Evolutionary conservation across 2,113 vertebrate genomes (phyloP).

Genomic region (Dissostichus mawsoni): DNA sequence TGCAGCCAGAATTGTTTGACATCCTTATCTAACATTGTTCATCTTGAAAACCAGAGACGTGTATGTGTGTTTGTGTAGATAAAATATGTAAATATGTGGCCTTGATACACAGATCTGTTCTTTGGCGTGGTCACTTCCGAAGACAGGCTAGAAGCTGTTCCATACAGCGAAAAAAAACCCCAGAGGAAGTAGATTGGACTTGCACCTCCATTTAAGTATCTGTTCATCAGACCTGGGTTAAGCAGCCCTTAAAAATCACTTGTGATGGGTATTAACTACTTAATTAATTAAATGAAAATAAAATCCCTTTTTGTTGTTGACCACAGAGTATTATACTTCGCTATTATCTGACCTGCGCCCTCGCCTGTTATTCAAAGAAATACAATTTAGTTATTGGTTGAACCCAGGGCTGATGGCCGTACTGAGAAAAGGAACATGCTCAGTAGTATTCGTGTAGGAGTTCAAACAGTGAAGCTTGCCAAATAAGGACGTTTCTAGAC

Average conservation of each 20-base stretch:
- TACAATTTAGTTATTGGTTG: constrained; percentile 6
- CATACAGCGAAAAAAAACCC: constrained; percentile 16
- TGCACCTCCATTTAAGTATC: constrained; percentile 35
- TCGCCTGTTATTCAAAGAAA: constrained; percentile 5
- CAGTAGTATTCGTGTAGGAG: constrained; percentile 73
- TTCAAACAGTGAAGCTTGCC: constrained; percentile 73
- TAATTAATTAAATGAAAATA: neutral
- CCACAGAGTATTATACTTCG: neutral
- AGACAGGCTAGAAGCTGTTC: constrained; percentile 51
- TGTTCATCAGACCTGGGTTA: constrained; percentile 60
- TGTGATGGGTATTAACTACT: neutral
- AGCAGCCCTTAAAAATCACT: constrained; percentile 28
- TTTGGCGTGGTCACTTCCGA: constrained; percentile 79
- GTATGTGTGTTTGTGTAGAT: constrained; percentile 34
- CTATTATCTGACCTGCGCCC: neutral
- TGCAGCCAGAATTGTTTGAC: constrained; percentile 24
- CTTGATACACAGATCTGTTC: constrained; percentile 70
- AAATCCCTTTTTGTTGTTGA: constrained; percentile 17
- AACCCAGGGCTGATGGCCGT: constrained; percentile 58
- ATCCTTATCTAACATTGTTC: constrained; percentile 46
- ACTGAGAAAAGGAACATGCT: constrained; percentile 69
- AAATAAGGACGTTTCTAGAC: constrained; percentile 71
- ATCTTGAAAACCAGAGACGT: constrained; percentile 36
- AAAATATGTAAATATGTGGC: constrained; percentile 53
- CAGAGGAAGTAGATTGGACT: constrained; percentile 53